phyloP scores from a whole-genome alignment of 2,888 invertebrate genomes.

The Magallana nippona region DNA sequence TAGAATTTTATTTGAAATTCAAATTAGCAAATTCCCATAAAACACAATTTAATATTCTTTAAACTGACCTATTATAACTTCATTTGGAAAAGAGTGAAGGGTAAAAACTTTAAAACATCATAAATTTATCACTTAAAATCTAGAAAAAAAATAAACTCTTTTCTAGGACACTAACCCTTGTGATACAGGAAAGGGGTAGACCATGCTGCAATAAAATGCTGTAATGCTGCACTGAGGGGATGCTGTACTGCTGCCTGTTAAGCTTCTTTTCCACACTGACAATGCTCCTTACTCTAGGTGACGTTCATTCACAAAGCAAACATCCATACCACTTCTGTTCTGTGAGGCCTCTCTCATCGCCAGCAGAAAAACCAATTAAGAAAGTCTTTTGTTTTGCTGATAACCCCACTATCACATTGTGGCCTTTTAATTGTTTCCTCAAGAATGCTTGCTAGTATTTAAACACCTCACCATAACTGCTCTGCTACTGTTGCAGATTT shows the following conservation, averaged over 20 bases:
- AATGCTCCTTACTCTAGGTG: not conserved
- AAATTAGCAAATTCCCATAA: no score
- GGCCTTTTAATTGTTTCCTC: constrained; percentile 44
- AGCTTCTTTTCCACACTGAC: not conserved
- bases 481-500: constrained; percentile 38
- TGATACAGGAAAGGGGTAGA: not conserved
- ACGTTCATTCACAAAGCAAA: constrained; percentile 27
- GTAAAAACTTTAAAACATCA: no score
- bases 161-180: not conserved
- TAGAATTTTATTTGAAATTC: not conserved
- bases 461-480: constrained; percentile 25
- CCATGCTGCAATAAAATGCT: not conserved
- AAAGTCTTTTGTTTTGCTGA: constrained; percentile 45
- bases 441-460: constrained; percentile 18
- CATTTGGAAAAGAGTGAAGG: no score
- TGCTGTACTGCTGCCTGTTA: not conserved
- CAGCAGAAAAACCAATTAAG: constrained; percentile 42
- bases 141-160: no score
- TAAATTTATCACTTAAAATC: no score
- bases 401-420: constrained; percentile 29
- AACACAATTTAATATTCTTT: no score
- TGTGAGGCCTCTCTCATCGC: constrained; percentile 27
- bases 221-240: no score
- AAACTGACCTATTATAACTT: no score
- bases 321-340: constrained; percentile 16